phyloP scores from a whole-genome alignment of 2,113 vertebrate genomes.

The Pteruthius melanotis region DNA sequence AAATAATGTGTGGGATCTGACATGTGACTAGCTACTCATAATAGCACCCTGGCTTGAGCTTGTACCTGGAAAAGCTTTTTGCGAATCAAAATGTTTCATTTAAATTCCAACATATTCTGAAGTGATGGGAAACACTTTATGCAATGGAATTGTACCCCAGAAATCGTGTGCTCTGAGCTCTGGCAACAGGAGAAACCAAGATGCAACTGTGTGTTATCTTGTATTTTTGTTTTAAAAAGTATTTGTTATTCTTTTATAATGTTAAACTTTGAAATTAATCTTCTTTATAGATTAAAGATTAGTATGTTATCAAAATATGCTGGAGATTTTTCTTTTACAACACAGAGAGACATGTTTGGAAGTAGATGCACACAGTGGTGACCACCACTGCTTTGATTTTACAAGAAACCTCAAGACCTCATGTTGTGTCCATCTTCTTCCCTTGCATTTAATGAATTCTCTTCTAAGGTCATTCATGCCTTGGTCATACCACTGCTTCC shows the following conservation, averaged over 20 bases:
- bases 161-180: not conserved
- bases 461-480: not conserved
- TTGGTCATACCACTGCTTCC: not conserved
- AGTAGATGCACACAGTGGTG: not conserved
- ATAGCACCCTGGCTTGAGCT: not conserved
- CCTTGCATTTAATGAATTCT: not conserved
- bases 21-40: not conserved
- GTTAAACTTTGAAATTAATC: constrained; percentile 72
- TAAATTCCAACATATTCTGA: not conserved
- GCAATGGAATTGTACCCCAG: not conserved
- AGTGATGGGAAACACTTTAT: not conserved
- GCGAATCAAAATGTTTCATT: not conserved
- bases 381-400: not conserved
- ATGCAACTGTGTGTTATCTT: not conserved
- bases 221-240: constrained; percentile 18
- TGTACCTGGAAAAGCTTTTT: not conserved
- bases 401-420: not conserved
- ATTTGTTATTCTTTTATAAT: constrained; percentile 64
- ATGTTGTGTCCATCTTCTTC: not conserved
- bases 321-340: not conserved
- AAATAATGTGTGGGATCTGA: not conserved
- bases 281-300: constrained; percentile 71
- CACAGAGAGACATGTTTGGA: not conserved
- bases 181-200: not conserved
- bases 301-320: constrained; percentile 25